A percentile compares a stretch with the other conserved stretches of the same genome.
Conservation (phyloP, 2,113 vertebrate genomes). For the Machaerirhynchus nigripectus region DNA sequence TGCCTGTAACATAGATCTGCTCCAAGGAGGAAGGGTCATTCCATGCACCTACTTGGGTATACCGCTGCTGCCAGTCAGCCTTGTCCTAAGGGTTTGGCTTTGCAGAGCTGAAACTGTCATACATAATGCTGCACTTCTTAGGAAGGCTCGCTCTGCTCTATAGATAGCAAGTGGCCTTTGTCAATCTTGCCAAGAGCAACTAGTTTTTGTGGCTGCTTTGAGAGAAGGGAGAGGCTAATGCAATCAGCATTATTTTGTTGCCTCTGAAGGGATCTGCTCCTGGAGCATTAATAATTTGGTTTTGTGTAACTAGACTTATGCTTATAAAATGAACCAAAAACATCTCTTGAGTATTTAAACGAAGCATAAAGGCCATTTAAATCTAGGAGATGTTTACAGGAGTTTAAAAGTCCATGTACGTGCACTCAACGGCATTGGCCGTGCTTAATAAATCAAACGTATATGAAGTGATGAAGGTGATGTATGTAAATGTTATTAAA, state of each 20-base stretch:
- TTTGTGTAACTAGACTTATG: neutral
- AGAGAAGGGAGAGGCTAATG: neutral
- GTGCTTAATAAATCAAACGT: neutral
- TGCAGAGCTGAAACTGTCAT: neutral
- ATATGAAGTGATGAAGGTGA: neutral
- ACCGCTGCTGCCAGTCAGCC: neutral
- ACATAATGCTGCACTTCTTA: neutral
- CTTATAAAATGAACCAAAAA: neutral
- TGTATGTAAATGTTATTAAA: neutral
- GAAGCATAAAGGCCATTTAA: neutral
- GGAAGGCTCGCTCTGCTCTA: neutral
- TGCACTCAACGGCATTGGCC: neutral
- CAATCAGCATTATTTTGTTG: neutral
- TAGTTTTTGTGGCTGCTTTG: neutral
- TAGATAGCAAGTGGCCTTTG: neutral
- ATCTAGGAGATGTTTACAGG: neutral
- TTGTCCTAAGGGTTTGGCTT: neutral
- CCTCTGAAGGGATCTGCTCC: neutral
- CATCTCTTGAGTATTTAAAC: neutral
- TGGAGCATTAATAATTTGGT: neutral
- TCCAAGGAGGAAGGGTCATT: neutral
- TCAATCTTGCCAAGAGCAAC: neutral
- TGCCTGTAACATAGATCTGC: neutral
- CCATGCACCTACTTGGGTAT: accelerated
- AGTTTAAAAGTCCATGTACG: neutral